Base-by-base conservation (phyloP, 2,797 vertebrate species). In the Cheirogaleus major region DNA sequence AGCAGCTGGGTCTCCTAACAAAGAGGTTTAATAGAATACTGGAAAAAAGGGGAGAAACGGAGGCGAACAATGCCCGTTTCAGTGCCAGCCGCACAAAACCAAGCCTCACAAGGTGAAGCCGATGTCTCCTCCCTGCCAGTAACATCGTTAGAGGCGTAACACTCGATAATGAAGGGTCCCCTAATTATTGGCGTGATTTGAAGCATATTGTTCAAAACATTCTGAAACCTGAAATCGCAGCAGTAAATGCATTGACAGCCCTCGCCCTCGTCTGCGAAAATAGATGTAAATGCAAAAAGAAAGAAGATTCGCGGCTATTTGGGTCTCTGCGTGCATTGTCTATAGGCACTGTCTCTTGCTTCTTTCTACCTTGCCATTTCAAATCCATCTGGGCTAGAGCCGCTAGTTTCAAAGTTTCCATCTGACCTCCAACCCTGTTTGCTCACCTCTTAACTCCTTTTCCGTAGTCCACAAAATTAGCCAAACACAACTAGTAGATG, bases 1-100 rank as follows among this genome's bases (percentile, higher is more conserved):
- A 97, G 97, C 96, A 97, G 96, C 96, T 97, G 94, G 72, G 94
- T 83, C 96, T 95, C 88, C 70, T 92, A 96, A 98, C 97, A 97
- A 98, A 97, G 95, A 97, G 89, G 79, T 91, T 97, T 96, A 97
- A 97, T 96, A 97, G 93, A 75, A 75, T 80, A 43, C 78, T 81
- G 38, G 80, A 9, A 12, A 73, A 79, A 76, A 89, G 83, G 59
- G 38, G 57, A 91, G 86, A 95, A 87, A 96, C 92, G 84, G 92
- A 97, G 93, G 91, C 2, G 23, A 92, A 97, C 95, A 97, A 96
- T 92, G 96, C 59, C 59, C 43, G 22, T 81, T 93, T 73, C 38
- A 1, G 93, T 43, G 89, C 96, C 92, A n/a, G 86, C 78, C 89
- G 17, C 83, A 89, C 85, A 95, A 95, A 97, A 95, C 89, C 82